Base-by-base conservation (phyloP, 2,888 invertebrate genomes). In the Ennomos erosarius region DNA sequence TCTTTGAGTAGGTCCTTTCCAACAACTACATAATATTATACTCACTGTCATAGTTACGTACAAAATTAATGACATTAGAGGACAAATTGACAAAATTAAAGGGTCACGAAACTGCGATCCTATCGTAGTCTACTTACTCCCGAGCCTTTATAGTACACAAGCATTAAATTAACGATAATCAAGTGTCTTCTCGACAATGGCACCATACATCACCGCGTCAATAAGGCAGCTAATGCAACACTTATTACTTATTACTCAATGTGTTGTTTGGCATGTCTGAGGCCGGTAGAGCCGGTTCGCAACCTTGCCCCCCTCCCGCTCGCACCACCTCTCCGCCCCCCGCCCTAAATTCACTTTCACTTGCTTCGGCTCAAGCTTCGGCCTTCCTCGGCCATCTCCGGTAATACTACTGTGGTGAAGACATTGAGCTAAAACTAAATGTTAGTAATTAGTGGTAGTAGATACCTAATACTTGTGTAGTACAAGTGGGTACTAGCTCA, bases 211-310 rank as follows among this genome's bases (percentile, higher is more conserved):
- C 83, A 86, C 83, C 71, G 61, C 72, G 75, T 81, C 82, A 82
- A 82, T 82, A 82, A 78, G 71, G 71, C 73, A 74, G 76, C 76
- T 81, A 86, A 84, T 85, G 88, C 88, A 88, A 89, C 75, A 76
- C 75, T 85, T 85, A 85, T 84, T 87, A 81, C 80, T 79, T 83
- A 85, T 90, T 90, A 88, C 90, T 83, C 88, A 89, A 90, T 81
- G 71, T 71, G 84, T 82, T 83, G 85, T 87, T 87, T 84, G 80
- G 87, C 86, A 82, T 82, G 85, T 81, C 79, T 85, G 77, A 76
- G 81, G 82, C 80, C 77, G 75, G 81, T 79, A 81, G 75, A 80
- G 85, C 86, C 81, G 82, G 87, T 85, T 85, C 81, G 85, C 88
- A 90, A 87, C 90, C 90, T 90, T 90, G 90, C 78, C 69, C 71